Base-by-base conservation (phyloP, 92 coral and sea anemone species). In the Parazoanthus atlanticus region DNA sequence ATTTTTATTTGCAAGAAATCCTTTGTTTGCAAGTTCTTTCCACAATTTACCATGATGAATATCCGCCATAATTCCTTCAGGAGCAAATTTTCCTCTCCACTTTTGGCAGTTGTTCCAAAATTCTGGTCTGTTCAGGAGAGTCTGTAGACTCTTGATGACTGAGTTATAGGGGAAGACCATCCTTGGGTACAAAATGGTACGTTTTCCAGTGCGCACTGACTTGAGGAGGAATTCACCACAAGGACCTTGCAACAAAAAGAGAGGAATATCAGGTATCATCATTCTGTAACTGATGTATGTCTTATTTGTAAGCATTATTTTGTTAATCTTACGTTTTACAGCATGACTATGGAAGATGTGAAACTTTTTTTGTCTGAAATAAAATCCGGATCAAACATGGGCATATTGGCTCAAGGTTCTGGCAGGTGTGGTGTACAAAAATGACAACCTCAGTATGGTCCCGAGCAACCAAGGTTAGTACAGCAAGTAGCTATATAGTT, bases 191-290 rank as follows among this genome's bases (percentile, higher is more conserved):
- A 90, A 66, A 13, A 88, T 78, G 0, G 88, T 86, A 23, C 86
- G 90, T 82, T 82, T 26, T 34, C 88, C 87, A 56, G 90, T 83
- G 19, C 90, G 78, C 33, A 90, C 96, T 31, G 90, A 78, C 80
- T 93, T 93, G 29, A 91, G 66, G 21, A 93, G 91, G 82, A 85
- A 49, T 76, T 93, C 96, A 32, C 85, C 92, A 93, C 96, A 93
- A 13, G 93, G 82, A 16, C 78, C 74, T 84, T 31, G 2, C 12
- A 21, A 10, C 38, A 33, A 58, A 56, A 1, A 41, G 49, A 26
- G 40, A 36, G 5, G 40, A 49, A 13, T 8, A 49, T 49, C 13
- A 49, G 16, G 40, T 36, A 36, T 2, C 5, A 5, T 36, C 40
- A 36, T 36, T 5, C 40, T 36, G 40, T 36, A 36, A 36, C 2